Base-by-base conservation (phyloP, 1,140 invertebrate species). In the Trachymyrmex cornetzi region DNA sequence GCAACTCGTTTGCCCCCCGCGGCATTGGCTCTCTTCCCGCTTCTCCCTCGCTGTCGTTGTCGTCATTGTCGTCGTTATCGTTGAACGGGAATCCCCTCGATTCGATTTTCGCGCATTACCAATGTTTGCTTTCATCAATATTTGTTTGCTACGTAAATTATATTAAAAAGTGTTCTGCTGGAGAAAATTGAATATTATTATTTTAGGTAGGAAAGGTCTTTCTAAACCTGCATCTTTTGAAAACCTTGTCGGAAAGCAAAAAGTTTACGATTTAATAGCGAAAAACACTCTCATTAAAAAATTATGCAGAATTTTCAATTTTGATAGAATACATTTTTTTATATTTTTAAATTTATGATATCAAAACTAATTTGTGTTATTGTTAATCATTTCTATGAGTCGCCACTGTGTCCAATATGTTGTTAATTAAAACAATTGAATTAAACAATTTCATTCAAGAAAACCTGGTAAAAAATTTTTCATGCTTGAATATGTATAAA, bases 1-100 rank as follows among this genome's bases (percentile, higher is more conserved):
- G 91, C 91, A 79, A 89, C 85, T 75, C 77, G 87, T 88, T 88
- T 85, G 87, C 80, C 64, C 86, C 88, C 88, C 81, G 74, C 87
- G 48, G 24, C 66, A 72, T 86, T 86, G 50, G 53, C 71, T 80
- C 86, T 75, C 48, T 38, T 67, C 75, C 22, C 67, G 69, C 88
- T 77, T 90, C 75, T 87, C 85, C 75, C 89, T 86, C 85, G 85
- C 27, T 44, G 34, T 44, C 12, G 19, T 61, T 27, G 22, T 66
- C 30, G 19, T n/a, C 7, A 12, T 72, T n/a, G n/a, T 64, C 7
- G n/a, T 72, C 27, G n/a, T 64, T n/a, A 12, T 72, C 79, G 67
- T 75, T 66, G 64, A 81, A 88, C 48, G 88, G 84, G 80, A 61
- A 67, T 85, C 61, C 27, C 72, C 69, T 14, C 38, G 38, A 22